Percentiles rank a stretch among this genome's conserved stretches.
Conservation (phyloP, 2,113 vertebrate genomes). For the Centrocercus urophasianus region DNA sequence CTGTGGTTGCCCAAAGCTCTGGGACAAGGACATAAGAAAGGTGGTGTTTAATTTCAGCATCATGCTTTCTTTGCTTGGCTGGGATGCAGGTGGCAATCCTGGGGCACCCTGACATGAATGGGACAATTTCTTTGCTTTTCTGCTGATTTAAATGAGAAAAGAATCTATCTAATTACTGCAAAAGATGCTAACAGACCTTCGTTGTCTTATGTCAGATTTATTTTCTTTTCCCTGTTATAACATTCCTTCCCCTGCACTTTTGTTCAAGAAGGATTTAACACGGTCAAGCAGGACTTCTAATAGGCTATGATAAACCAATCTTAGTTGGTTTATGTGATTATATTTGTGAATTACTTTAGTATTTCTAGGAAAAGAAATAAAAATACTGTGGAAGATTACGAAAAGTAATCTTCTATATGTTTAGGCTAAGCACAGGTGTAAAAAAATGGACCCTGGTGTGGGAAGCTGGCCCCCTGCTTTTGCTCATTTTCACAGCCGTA, state of each 20-base stretch:
- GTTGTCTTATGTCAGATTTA: not conserved
- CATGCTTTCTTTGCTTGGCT: not conserved
- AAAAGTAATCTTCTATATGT: not conserved
- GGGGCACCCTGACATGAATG: not conserved
- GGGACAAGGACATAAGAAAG: not conserved
- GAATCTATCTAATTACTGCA: not conserved
- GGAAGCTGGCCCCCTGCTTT: not conserved
- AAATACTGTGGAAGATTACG: not conserved
- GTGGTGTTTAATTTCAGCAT: not conserved
- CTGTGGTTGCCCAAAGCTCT: not conserved
- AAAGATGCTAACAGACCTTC: not conserved
- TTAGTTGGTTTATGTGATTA: not conserved
- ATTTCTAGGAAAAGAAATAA: not conserved
- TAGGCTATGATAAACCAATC: not conserved
- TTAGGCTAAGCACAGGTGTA: not conserved
- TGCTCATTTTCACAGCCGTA: not conserved
- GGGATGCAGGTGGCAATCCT: not conserved
- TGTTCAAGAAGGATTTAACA: not conserved
- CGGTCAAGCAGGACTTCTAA: not conserved
- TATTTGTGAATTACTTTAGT: not conserved
- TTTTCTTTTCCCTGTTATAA: not conserved
- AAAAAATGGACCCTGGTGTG: not conserved
- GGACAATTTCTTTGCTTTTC: not conserved
- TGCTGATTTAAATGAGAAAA: not conserved
- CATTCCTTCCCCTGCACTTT: not conserved